Conservation (phyloP, 1,140 invertebrate species). For the Drosophila pectinifera region DNA sequence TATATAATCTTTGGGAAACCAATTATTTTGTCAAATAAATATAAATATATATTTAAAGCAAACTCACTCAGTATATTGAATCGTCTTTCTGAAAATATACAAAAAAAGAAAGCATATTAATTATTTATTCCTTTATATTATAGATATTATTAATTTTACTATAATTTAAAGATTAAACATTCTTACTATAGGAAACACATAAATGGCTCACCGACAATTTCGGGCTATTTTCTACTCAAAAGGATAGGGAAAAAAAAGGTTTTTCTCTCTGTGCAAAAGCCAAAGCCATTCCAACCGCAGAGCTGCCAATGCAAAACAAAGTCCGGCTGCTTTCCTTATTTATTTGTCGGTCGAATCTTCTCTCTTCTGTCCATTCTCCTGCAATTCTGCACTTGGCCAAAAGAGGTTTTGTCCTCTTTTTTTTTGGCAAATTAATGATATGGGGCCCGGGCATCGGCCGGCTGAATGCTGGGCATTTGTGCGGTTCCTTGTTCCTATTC, state of each 20-base stretch:
- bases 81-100: background rate
- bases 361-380: conserved; percentile 2
- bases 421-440: conserved; percentile 78
- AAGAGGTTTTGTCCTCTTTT: conserved; percentile 52
- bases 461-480: conserved; percentile 19
- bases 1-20: too few species aligned
- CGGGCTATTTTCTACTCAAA: too few species aligned
- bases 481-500: conserved; percentile 61
- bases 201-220: too few species aligned
- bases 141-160: background rate
- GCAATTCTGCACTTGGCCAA: conserved; percentile 68
- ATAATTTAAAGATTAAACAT: background rate
- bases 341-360: conserved; percentile 61
- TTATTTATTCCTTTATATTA: too few species aligned
- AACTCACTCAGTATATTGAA: background rate
- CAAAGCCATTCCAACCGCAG: conserved; percentile 39
- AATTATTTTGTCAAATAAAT: too few species aligned
- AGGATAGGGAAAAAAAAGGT: too few species aligned
- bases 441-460: conserved; percentile 33
- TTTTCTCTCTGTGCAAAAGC: conserved; percentile 5
- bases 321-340: conserved; percentile 67
- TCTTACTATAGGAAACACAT: too few species aligned
- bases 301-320: conserved; percentile 75
- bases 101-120: background rate
- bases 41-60: background rate